phyloP scores from a whole-genome alignment of 2,113 vertebrate genomes.

The Chrysochloris asiatica region DNA sequence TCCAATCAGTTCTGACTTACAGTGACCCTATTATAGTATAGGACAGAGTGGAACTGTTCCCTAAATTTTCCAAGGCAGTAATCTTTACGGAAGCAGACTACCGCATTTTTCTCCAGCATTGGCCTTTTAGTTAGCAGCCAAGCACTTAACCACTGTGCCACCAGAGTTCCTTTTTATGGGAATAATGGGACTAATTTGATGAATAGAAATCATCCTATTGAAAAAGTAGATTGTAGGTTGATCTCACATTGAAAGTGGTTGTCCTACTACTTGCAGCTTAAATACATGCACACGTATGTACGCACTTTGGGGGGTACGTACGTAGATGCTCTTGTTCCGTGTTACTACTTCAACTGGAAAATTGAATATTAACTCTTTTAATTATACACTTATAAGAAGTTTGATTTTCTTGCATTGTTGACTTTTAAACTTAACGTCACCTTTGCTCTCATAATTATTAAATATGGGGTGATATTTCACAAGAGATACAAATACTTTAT shows the following conservation, averaged over 20 bases:
- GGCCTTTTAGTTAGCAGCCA: neutral
- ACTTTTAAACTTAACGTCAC: constrained; percentile 23
- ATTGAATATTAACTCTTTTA: neutral
- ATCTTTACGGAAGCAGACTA: neutral
- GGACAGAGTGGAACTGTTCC: neutral
- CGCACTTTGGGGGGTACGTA: no score
- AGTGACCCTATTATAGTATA: neutral
- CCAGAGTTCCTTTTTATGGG: neutral
- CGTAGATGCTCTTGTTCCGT: neutral
- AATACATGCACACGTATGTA: neutral
- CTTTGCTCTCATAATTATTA: neutral
- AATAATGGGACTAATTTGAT: neutral
- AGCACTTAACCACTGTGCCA: neutral
- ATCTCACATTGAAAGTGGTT: neutral
- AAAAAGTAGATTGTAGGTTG: neutral
- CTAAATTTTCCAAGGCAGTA: neutral
- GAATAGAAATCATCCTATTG: neutral
- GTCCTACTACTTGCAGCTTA: neutral
- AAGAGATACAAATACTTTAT: neutral
- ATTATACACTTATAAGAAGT: neutral
- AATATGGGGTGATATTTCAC: neutral
- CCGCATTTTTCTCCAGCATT: neutral
- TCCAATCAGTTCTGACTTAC: neutral
- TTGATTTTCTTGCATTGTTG: neutral
- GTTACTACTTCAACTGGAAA: neutral